Evolutionary conservation across 2,113 vertebrate genomes (phyloP), one percentile per base, ranked within the genome.

Genomic region (Alouatta palliata): DNA sequence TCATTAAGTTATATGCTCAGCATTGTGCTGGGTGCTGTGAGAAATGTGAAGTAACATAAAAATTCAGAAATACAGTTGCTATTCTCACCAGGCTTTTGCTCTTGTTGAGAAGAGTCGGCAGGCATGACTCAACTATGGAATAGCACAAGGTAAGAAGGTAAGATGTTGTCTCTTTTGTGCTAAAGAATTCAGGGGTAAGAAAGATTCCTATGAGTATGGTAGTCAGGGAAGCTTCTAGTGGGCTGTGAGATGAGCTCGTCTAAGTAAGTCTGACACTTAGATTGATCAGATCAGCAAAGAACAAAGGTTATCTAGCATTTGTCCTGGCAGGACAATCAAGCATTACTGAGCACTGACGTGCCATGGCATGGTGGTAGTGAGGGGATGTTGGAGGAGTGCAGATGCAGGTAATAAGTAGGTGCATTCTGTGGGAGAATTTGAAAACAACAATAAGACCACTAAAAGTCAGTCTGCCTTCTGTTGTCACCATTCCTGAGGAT

Each of bases 31-130:
- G 70, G 7, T 73, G 70, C 58, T 84, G 17, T 19, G 2, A 66
- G 32, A 80, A 92, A 52, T 32, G 79, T 73, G 84, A 49, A 93
- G 11, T 47, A n/a, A 90, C 21, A 77, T 84, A 68, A 81, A 77
- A 77, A 58, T 56, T 25, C 17, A 75, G 52, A 87, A 43, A 32
- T 84, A 52, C 10, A 66, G 0, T 71, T 91, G 32, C 61, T 85
- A 2, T 87, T 87, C 52, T 93, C 64, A 93, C 23, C 20, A 83
- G 71, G 61, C 35, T 75, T 89, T 64, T 66, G 47, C 21, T 94
- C 66, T 49, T 19, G 52, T 82, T 76, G 32, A 87, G 83, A 70
- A 83, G 45, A 40, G 52, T 71, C 11, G 27, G 35, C 43, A 90
- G 61, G 37, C 12, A 35, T 61, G 37, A 61, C 14, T 1, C 90